Conservation (phyloP, 1,140 invertebrate genomes). For the Sinonovacula constricta region DNA sequence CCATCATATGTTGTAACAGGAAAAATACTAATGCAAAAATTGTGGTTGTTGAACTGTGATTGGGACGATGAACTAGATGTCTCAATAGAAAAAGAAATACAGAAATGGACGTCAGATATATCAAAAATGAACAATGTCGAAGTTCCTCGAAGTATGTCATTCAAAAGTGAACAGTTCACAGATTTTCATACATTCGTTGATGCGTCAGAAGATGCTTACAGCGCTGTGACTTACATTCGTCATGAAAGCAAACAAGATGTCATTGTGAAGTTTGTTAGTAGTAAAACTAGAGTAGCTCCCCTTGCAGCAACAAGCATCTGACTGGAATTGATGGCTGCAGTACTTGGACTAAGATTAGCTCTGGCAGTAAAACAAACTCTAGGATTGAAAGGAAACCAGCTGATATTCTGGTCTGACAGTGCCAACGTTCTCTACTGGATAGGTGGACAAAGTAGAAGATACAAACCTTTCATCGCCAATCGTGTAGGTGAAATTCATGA, state of each 20-base stretch:
- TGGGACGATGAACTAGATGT: conserved; percentile 6
- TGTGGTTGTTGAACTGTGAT: conserved; percentile 11
- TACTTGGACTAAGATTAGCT: conserved; percentile 6
- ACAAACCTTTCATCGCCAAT: conserved; percentile 26
- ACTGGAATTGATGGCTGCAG: background rate
- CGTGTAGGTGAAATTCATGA: conserved; percentile 20
- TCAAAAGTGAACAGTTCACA: background rate
- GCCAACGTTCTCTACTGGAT: conserved; percentile 36
- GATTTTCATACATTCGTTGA: conserved; percentile 30
- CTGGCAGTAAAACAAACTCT: background rate
- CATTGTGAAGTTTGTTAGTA: conserved; percentile 2
- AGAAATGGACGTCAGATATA: background rate
- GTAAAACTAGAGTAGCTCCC: conserved; percentile 20
- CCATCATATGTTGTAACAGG: conserved; percentile 7
- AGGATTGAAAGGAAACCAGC: background rate
- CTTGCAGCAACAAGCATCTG: conserved; percentile 12
- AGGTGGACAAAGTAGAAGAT: background rate
- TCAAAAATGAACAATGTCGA: background rate
- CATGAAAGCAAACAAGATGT: background rate
- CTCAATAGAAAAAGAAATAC: background rate
- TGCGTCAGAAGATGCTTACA: background rate
- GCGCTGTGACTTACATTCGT: conserved; percentile 8
- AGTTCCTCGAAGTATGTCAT: background rate
- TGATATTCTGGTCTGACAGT: conserved; percentile 36
- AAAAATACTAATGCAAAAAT: conserved; percentile 28